A percentile compares a stretch with the other conserved stretches of the same genome.
Evolutionary conservation across 1,140 invertebrate species (phyloP).

Genomic region (Agrypnia vestita): DNA sequence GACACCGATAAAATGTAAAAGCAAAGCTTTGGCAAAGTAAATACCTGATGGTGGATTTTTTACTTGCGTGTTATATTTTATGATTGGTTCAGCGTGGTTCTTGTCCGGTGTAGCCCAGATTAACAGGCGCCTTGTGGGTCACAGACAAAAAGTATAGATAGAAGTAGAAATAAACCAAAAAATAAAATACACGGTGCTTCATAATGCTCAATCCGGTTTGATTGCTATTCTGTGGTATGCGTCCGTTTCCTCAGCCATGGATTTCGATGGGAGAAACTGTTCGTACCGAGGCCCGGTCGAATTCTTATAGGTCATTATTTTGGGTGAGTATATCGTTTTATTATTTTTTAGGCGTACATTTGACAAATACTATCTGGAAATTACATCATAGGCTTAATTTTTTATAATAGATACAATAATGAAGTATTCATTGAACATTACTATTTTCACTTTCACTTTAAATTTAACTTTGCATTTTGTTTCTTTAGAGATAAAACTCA

Average conservation of each 20-base stretch:
- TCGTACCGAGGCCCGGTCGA: background rate
- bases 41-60: no score
- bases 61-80: background rate
- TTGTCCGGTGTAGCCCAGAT: background rate
- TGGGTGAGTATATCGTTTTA: no score
- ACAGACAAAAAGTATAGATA: constrained; percentile 23
- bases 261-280: constrained; percentile 2
- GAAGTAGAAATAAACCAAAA: constrained; percentile 1
- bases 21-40: no score
- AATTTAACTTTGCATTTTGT: no score
- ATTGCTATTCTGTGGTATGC: constrained; percentile 19
- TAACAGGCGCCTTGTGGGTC: constrained; percentile 26
- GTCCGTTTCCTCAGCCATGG: constrained; percentile 18
- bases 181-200: constrained; percentile 11
- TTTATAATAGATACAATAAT: no score
- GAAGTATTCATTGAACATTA: no score
- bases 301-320: no score
- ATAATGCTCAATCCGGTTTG: constrained; percentile 25
- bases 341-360: no score
- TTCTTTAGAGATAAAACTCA: no score
- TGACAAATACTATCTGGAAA: no score
- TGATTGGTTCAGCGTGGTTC: background rate
- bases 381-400: no score
- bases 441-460: no score
- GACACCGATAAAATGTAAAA: background rate